Conservation (phyloP, 1,140 invertebrate genomes). For the Leptinotarsa texana region DNA sequence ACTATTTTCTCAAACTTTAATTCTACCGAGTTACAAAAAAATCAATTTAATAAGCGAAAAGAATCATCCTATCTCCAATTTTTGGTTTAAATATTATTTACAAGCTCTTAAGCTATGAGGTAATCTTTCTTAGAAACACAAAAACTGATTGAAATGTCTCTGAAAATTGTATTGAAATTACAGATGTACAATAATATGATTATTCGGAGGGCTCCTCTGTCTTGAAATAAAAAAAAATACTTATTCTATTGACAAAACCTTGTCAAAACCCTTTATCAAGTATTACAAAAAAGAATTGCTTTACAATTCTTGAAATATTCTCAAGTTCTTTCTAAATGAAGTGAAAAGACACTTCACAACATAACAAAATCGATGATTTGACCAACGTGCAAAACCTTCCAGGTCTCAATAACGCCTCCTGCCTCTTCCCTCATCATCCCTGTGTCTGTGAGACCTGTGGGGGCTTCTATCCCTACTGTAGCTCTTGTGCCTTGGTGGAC, state of each 20-base stretch:
- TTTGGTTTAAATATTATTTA: conserved; percentile 1
- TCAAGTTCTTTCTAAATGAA: no score
- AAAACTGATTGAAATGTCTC: background rate
- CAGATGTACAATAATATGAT: no score
- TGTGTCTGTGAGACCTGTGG: conserved; percentile 16
- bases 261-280: no score
- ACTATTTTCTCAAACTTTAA: background rate
- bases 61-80: background rate
- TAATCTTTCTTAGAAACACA: background rate
- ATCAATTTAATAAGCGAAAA: background rate
- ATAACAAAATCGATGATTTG: background rate
- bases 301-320: no score
- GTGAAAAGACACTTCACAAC: no score
- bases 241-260: no score
- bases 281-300: no score
- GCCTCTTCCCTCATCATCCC: background rate
- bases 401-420: background rate
- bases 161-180: no score
- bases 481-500: conserved; percentile 29
- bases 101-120: conserved; percentile 4
- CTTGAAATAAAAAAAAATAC: no score
- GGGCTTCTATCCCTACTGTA: conserved; percentile 4
- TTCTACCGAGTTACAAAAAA: background rate
- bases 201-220: no score
- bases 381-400: background rate